A percentile compares a stretch with the other conserved stretches of the same genome.
Evolutionary conservation across 53 echinoderm and acorn worm genomes (phyloP).

Genomic region (Paracentrotus lividus): DNA sequence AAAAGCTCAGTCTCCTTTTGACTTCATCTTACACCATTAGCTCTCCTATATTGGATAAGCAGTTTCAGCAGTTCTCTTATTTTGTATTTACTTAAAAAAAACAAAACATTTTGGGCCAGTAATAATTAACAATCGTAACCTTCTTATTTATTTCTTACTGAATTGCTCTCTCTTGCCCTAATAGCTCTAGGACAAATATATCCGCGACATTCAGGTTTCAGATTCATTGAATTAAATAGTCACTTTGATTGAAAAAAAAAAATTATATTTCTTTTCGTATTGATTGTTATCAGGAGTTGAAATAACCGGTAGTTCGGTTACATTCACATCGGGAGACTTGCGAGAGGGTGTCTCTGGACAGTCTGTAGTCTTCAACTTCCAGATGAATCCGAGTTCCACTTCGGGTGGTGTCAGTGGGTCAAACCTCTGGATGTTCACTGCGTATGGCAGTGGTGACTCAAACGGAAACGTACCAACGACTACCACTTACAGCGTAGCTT

Average conservation of each 20-base stretch:
- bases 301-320: slow-evolving; percentile 68
- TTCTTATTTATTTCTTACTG: no score
- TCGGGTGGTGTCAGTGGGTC: slow-evolving; percentile 72
- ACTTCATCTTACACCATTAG: no score
- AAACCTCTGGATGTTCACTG: slow-evolving; percentile 81
- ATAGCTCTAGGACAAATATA: no score
- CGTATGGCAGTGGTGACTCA: slow-evolving; percentile 72
- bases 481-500: slow-evolving; percentile 28
- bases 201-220: no score
- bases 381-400: slow-evolving; percentile 57
- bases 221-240: background rate
- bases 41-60: no score
- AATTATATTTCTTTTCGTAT: background rate
- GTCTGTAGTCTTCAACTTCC: slow-evolving; percentile 67
- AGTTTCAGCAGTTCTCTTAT: no score
- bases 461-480: background rate
- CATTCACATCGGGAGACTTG: slow-evolving; percentile 71
- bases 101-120: no score
- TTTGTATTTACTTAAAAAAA: no score
- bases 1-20: no score
- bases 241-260: background rate
- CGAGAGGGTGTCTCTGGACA: slow-evolving; percentile 60
- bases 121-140: no score
- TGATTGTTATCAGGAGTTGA: slow-evolving; percentile 75
- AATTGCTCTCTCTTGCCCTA: no score